Evolutionary conservation across 1,140 invertebrate species (phyloP), one percentile per base, ranked within the genome.

Genomic region (Bradynema listronoti): DNA sequence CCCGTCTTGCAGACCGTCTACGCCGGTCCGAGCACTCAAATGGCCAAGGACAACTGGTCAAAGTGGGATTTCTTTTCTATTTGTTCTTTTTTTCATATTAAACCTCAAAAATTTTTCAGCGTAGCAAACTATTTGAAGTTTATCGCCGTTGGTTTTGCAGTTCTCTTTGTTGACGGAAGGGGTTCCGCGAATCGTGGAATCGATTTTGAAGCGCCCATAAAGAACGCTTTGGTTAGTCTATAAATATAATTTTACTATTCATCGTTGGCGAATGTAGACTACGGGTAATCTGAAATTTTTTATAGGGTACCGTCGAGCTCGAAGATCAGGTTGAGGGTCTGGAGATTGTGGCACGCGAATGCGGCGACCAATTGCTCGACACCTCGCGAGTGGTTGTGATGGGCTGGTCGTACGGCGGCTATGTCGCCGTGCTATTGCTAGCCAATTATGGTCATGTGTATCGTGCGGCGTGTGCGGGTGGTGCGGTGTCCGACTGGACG

Each of bases 1-100:
- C 93, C 94, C 1, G 92, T 91, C 0, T 86, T 98, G 55, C 82
- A 97, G 14, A 91, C 94, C 79, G 88, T 99, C 16, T 98, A 99
- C 79, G 94, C 91, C 5, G 67, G 65, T 4, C 57, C 57, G 9
- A 30, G 27, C 43, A 52, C 54, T 34, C 63, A 67, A 51, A 33
- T 94, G 32, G 93, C 98, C 34, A 89, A 88, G 32, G 97, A 98
- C 36, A 65, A 62, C 43, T 77, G 59, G 58, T 39, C 54, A 29
- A 45, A 34, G 73, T 76, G 50, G 61, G 56, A 55, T 49, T 57
- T n/a, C 27, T 6, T 34, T 25, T 16, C 4, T 33, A 4, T 25
- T 2, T 9, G 14, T 19, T 41, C 6, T 3, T 27, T 9, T 43
- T n/a, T n/a, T n/a, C n/a, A n/a, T n/a, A n/a, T n/a, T n/a, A n/a